A percentile compares a stretch with the other conserved stretches of the same genome.
Conservation (phyloP, 1,140 invertebrate genomes). For the Sitophilus oryzae region DNA sequence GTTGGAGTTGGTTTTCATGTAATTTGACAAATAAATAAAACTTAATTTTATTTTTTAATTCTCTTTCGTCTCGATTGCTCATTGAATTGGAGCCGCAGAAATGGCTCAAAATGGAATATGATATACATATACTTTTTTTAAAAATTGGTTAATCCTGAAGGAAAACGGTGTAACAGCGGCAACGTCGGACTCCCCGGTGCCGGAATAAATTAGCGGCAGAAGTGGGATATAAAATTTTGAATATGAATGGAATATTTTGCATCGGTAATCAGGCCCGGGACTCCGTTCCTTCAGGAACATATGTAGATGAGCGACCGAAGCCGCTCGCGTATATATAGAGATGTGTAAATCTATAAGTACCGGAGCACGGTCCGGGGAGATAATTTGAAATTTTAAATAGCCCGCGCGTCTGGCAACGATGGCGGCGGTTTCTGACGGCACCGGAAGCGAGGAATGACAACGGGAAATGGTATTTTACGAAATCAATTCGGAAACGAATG, state of each 20-base stretch:
- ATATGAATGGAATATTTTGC: slow-evolving; percentile 83
- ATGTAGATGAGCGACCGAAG: slow-evolving; percentile 52
- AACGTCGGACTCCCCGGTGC: slow-evolving; percentile 22
- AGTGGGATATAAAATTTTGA: slow-evolving; percentile 79
- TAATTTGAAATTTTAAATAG: slow-evolving; percentile 27
- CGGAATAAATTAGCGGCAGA: slow-evolving; percentile 62
- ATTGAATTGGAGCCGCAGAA: too few species aligned
- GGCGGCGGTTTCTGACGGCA: too few species aligned
- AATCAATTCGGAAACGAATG: slow-evolving; percentile 20
- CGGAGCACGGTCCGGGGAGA: background rate
- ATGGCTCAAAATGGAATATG: too few species aligned
- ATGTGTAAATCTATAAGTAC: background rate
- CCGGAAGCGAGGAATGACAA: too few species aligned
- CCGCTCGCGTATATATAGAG: slow-evolving; percentile 21
- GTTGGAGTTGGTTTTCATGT: too few species aligned
- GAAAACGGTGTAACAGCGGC: too few species aligned
- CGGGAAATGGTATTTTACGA: slow-evolving; percentile 16
- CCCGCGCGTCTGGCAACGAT: slow-evolving; percentile 14
- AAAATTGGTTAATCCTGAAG: too few species aligned
- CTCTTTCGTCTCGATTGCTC: too few species aligned
- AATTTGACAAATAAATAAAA: too few species aligned
- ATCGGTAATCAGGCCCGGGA: slow-evolving; percentile 66
- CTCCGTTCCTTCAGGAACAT: slow-evolving; percentile 55
- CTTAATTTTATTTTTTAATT: too few species aligned
- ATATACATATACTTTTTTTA: too few species aligned